phyloP scores from a whole-genome alignment of 2,888 invertebrate species.

The Cataglyphis altisquamis region DNA sequence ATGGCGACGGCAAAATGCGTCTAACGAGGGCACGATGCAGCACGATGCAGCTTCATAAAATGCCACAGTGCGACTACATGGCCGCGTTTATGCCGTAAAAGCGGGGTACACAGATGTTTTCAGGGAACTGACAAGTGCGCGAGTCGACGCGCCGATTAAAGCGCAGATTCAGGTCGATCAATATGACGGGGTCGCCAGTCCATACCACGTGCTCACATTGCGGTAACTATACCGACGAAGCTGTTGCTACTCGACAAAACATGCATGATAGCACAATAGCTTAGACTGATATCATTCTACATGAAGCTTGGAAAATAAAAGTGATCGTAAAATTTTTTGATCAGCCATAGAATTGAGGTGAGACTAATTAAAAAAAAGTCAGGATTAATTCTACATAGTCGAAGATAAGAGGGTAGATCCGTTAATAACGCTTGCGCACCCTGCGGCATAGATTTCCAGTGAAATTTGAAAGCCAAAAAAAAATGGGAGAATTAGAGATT shows the following conservation, averaged over 20 bases:
- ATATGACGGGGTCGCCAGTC: conserved; percentile 68
- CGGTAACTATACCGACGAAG: conserved; percentile 58
- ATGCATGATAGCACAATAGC: not conserved
- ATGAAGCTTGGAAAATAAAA: not conserved
- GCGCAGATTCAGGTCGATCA: conserved; percentile 76
- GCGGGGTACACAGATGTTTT: conserved; percentile 56
- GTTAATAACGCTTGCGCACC: conserved; percentile 3
- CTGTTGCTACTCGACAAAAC: not conserved
- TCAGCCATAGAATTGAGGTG: not conserved
- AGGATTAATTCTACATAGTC: not conserved
- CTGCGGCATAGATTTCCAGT: not conserved
- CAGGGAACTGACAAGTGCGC: conserved; percentile 63
- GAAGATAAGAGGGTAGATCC: not conserved
- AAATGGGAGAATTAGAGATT: not conserved
- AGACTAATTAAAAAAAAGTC: not conserved
- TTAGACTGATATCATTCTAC: not conserved
- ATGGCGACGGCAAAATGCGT: conserved; percentile 35
- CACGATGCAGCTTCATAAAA: conserved; percentile 44
- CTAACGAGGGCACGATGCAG: conserved; percentile 32
- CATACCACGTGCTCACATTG: conserved; percentile 67
- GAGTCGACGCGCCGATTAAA: conserved; percentile 61
- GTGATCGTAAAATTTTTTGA: not conserved
- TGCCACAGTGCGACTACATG: conserved; percentile 44
- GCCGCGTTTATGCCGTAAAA: conserved; percentile 63
- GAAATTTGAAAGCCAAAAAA: not conserved